phyloP scores from a whole-genome alignment of 2,797 vertebrate species.

The Chloroceryle inda region DNA sequence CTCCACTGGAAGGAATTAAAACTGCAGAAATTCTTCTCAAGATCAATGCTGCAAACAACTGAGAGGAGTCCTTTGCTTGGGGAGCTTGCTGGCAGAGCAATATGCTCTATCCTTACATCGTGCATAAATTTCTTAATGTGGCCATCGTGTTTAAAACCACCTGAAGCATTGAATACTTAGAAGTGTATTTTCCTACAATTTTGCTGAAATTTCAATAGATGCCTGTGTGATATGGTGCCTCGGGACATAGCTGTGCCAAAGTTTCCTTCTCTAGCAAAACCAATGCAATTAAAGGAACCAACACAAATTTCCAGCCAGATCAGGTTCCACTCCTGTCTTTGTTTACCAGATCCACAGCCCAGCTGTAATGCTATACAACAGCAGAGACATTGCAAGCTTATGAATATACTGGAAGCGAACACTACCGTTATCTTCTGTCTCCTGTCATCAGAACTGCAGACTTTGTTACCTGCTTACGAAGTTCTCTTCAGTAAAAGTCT shows the following conservation, averaged over 20 bases:
- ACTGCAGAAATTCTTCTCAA: not conserved
- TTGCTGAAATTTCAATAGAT: not conserved
- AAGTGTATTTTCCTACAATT: fast-evolving
- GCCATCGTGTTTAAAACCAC: not conserved
- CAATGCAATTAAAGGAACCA: not conserved
- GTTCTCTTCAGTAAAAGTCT: not conserved
- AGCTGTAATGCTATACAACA: not conserved
- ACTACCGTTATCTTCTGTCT: not conserved
- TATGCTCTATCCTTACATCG: not conserved
- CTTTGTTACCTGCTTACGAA: not conserved
- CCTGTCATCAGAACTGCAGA: fast-evolving
- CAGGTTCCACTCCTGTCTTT: slow-evolving; percentile 14
- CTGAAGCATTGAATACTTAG: fast-evolving
- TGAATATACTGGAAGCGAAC: not conserved
- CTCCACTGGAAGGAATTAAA: slow-evolving; percentile 62
- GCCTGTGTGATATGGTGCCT: not conserved
- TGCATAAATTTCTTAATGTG: fast-evolving
- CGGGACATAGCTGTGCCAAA: not conserved
- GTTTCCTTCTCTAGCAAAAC: not conserved
- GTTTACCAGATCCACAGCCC: not conserved
- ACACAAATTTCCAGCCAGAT: not conserved
- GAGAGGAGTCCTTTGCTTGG: fast-evolving
- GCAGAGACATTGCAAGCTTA: not conserved
- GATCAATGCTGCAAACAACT: not conserved
- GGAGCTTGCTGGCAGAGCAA: not conserved